Conservation (phyloP, 2,797 vertebrate species). For the Muraenolepis orangiensis region DNA sequence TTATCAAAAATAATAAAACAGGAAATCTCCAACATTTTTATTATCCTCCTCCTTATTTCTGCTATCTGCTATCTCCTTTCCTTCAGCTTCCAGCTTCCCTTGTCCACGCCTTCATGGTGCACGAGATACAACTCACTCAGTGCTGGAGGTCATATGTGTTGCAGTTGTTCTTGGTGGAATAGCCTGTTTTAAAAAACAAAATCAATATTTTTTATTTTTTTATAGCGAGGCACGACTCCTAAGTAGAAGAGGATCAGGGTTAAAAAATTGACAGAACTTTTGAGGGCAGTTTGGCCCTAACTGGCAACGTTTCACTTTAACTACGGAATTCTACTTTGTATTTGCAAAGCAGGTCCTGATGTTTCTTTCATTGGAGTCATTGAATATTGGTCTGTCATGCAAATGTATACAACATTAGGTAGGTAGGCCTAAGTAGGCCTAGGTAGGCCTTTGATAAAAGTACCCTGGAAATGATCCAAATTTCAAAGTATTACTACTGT, state of each 20-base stretch:
- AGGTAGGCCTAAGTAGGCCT: background rate
- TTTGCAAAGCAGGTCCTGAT: no score
- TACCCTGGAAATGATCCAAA: background rate
- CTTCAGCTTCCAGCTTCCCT: background rate
- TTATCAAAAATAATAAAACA: background rate
- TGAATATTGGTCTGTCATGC: background rate
- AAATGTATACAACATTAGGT: background rate
- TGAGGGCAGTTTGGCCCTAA: background rate
- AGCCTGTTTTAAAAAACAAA: background rate
- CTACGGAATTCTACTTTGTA: no score
- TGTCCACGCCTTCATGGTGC: conserved; percentile 23
- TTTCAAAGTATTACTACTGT: no score
- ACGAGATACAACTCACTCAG: conserved; percentile 54
- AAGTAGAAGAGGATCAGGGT: background rate
- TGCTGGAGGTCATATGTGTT: background rate
- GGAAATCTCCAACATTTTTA: conserved; percentile 2
- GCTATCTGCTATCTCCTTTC: background rate
- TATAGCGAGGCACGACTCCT: no score
- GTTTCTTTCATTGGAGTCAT: no score
- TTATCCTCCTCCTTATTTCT: conserved; percentile 11
- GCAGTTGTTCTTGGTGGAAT: background rate
- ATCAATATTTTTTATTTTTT: no score
- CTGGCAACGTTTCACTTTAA: no score
- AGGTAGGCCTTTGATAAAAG: background rate
- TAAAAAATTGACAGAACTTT: background rate